Conservation (phyloP, 2,797 vertebrate species). For the Amniataba percoides region DNA sequence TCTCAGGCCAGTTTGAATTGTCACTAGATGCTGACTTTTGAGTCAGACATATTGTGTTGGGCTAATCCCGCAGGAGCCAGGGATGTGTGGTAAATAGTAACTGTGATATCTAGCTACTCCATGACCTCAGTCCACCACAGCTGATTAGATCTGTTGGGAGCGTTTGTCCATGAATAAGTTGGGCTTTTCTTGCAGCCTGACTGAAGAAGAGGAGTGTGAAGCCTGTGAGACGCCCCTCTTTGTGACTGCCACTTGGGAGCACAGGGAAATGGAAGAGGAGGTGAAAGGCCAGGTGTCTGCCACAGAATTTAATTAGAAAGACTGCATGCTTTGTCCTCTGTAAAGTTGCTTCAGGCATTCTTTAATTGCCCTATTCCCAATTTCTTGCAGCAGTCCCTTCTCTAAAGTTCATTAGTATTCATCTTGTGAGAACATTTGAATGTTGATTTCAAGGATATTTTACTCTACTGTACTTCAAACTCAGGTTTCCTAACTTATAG, state of each 20-base stretch:
- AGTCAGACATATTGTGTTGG: slow-evolving; percentile 36
- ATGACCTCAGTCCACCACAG: slow-evolving; percentile 59
- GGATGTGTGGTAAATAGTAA: slow-evolving; percentile 64
- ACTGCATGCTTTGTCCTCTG: slow-evolving; percentile 86
- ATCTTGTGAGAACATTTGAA: slow-evolving; percentile 74
- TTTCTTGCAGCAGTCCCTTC: slow-evolving; percentile 72
- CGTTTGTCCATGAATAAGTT: slow-evolving; percentile 70
- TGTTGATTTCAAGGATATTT: slow-evolving; percentile 73
- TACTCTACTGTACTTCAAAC: slow-evolving; percentile 59
- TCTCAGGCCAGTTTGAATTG: slow-evolving; percentile 44
- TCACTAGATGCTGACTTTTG: slow-evolving; percentile 49
- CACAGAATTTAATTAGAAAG: slow-evolving; percentile 88
- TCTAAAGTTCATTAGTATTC: slow-evolving; percentile 85
- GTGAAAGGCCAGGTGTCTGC: slow-evolving; percentile 88
- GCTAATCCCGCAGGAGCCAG: slow-evolving; percentile 56
- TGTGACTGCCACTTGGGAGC: slow-evolving; percentile 80
- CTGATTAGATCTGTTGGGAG: slow-evolving; percentile 76
- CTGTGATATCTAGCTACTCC: slow-evolving; percentile 63
- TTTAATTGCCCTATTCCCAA: slow-evolving; percentile 87
- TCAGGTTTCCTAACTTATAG: slow-evolving; percentile 43
- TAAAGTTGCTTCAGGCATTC: slow-evolving; percentile 88
- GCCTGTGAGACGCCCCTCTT: slow-evolving; percentile 67
- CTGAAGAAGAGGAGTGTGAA: slow-evolving; percentile 69
- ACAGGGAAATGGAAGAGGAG: slow-evolving; percentile 78
- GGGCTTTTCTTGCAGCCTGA: slow-evolving; percentile 62